Conservation (phyloP, 2,888 invertebrate genomes). For the Auanema freiburgensis region DNA sequence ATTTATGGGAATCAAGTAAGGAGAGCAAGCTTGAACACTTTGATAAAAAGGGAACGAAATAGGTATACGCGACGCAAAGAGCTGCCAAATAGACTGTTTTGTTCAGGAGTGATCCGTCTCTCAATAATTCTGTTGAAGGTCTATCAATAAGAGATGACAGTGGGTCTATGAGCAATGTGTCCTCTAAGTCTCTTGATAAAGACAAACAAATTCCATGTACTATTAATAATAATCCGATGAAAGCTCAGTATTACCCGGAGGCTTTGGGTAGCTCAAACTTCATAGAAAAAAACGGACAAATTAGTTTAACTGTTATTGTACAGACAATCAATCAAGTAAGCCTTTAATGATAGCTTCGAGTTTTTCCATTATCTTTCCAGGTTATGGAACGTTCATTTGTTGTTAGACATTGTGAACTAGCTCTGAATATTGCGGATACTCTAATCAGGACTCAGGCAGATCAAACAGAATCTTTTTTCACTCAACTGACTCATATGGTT, state of each 20-base stretch:
- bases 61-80: constrained; percentile 11
- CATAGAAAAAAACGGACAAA: constrained; percentile 90
- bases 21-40: constrained; percentile 32
- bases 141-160: constrained; percentile 45
- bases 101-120: constrained; percentile 44
- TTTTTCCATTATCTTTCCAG: constrained; percentile 4
- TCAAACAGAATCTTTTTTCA: constrained; percentile 66
- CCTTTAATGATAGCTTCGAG: background rate
- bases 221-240: background rate
- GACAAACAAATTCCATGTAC: constrained; percentile 21
- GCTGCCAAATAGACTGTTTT: background rate
- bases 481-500: constrained; percentile 48
- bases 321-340: constrained; percentile 49
- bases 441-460: constrained; percentile 81
- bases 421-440: constrained; percentile 86
- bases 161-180: constrained; percentile 36
- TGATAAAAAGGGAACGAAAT: constrained; percentile 28
- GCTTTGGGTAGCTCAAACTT: constrained; percentile 75
- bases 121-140: constrained; percentile 46
- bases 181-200: constrained; percentile 39
- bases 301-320: constrained; percentile 82
- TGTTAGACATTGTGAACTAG: constrained; percentile 85
- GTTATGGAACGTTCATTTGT: constrained; percentile 82
- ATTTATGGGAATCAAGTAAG: constrained; percentile 18
- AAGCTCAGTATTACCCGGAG: constrained; percentile 30